A percentile compares a stretch with the other conserved stretches of the same genome.
Evolutionary conservation across 1,140 invertebrate genomes (phyloP).

Genomic region (Diuraphis noxia): DNA sequence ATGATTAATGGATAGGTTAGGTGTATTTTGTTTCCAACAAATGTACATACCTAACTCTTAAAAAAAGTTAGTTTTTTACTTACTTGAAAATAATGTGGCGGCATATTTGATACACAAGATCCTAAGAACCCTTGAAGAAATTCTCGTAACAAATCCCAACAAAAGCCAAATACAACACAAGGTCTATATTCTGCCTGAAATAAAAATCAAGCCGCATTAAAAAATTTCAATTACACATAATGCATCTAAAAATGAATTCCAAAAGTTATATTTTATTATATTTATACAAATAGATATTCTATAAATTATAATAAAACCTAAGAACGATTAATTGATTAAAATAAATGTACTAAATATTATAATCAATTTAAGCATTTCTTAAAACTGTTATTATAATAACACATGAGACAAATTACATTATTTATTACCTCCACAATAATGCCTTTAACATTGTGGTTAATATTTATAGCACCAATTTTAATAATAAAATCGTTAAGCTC

Average conservation of each 20-base stretch:
- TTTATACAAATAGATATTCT: background rate
- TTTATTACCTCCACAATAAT: conserved; percentile 82
- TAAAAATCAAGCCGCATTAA: background rate
- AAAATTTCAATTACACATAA: background rate
- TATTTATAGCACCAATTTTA: conserved; percentile 89
- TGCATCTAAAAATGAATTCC: background rate
- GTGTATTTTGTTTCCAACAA: background rate
- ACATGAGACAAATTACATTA: background rate
- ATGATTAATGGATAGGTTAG: no score
- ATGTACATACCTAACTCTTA: background rate
- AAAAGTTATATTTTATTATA: background rate
- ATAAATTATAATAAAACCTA: background rate
- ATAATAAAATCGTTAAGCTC: conserved; percentile 93
- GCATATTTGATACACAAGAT: conserved; percentile 68
- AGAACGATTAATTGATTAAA: background rate
- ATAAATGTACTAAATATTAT: background rate
- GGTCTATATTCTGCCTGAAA: conserved; percentile 87
- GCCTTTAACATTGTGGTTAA: conserved; percentile 92
- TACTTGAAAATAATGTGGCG: conserved; percentile 67
- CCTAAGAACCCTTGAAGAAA: conserved; percentile 91
- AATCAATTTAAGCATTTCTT: background rate
- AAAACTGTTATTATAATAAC: background rate
- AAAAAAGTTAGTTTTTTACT: background rate
- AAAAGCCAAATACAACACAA: conserved; percentile 81
- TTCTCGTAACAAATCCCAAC: conserved; percentile 90